Conservation (phyloP, 2,113 vertebrate genomes). For the Telmatochromis sp. region DNA sequence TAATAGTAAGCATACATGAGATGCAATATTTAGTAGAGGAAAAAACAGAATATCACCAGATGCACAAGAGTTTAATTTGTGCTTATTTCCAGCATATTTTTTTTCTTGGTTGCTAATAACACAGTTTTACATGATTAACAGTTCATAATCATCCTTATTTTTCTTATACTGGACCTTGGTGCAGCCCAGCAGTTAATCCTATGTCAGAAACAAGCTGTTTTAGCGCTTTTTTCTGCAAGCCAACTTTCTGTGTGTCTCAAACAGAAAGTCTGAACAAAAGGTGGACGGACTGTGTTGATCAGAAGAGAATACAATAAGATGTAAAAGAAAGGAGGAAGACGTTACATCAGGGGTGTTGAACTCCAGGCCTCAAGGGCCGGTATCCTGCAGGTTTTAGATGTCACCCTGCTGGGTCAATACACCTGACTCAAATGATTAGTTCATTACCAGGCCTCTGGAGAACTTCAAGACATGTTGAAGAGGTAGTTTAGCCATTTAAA, state of each 20-base stretch:
- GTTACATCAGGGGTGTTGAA: not conserved
- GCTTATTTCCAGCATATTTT: not conserved
- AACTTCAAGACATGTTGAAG: not conserved
- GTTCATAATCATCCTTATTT: not conserved
- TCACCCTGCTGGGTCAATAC: not conserved
- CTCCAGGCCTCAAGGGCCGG: not conserved
- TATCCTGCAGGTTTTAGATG: not conserved
- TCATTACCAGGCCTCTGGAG: not conserved
- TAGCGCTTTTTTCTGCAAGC: not conserved
- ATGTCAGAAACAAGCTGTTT: not conserved
- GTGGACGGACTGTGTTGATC: not conserved
- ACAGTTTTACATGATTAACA: not conserved
- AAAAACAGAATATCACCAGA: not conserved
- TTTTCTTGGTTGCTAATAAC: not conserved
- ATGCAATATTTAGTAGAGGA: not conserved
- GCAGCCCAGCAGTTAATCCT: not conserved
- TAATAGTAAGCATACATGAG: not conserved
- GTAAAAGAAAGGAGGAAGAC: not conserved
- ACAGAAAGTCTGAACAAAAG: not conserved
- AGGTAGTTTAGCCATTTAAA: not conserved
- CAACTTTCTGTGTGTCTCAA: accelerated
- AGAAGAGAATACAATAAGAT: not conserved
- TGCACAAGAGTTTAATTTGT: not conserved
- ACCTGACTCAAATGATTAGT: not conserved
- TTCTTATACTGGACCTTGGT: not conserved